Evolutionary conservation across 1,140 invertebrate species (phyloP).

Genomic region (Papilio polyxenes): DNA sequence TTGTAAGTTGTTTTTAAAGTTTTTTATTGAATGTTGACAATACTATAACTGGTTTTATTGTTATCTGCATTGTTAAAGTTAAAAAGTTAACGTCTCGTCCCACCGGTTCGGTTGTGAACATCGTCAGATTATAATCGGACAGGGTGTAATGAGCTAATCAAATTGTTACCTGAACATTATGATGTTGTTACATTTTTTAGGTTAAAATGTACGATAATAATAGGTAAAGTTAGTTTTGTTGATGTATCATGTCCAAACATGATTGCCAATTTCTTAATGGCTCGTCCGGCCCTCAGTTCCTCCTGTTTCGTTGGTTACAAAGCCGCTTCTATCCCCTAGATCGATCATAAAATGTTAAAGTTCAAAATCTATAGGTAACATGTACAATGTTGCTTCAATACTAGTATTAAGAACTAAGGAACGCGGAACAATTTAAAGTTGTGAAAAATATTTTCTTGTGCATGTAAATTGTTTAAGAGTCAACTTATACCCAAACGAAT

Average conservation of each 20-base stretch:
- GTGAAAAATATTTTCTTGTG: conserved; percentile 21
- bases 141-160: neutral
- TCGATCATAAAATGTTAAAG: neutral
- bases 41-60: neutral
- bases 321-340: neutral
- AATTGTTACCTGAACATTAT: too few relatives aligned
- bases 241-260: too few relatives aligned
- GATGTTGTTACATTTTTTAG: too few relatives aligned
- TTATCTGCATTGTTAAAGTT: neutral
- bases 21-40: neutral
- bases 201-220: too few relatives aligned
- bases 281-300: too few relatives aligned
- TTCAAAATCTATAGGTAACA: neutral
- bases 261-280: too few relatives aligned
- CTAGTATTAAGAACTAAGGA: conserved; percentile 15
- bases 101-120: neutral
- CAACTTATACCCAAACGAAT: conserved; percentile 18
- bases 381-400: neutral
- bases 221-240: too few relatives aligned
- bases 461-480: conserved; percentile 3
- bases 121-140: neutral
- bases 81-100: neutral
- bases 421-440: conserved; percentile 32
- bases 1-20: conserved; percentile 11
- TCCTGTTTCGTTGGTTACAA: neutral